Evolutionary conservation across 2,113 vertebrate genomes (phyloP), one percentile per base, ranked within the genome.

Genomic region (Craseonycteris thonglongyai): DNA sequence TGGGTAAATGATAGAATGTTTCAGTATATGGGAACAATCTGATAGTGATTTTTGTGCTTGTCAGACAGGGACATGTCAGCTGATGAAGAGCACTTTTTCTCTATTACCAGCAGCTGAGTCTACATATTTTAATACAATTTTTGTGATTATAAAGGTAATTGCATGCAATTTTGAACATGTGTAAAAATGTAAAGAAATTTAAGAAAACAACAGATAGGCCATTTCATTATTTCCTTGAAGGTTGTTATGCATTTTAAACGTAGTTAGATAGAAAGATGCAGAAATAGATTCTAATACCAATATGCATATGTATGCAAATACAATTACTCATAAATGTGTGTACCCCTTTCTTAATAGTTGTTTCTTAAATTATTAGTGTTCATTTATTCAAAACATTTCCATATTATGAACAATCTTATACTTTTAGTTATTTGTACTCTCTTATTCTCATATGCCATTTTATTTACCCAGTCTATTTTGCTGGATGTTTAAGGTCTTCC

Each of bases 141-240:
- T 68, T 95, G 22, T 65, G 54, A 79, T 79, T 90, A 35, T 79
- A 75, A 68, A 61, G 63, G 72, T 92, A 90, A 84, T 91, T 79
- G 69, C 87, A 28, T 87, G 14, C 9, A 66, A 88, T 30, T 92
- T 75, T 87, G 14, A 69, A 90, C 47, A 51, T 28, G 5, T 74
- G 5, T 47, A 49, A 71, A 92, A 71, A 3, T 78, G 18, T 35
- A 76, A 84, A 93, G 16, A 58, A 89, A 90, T 47, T 40, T 45
- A 28, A 72, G n/a, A n/a, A n/a, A 88, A 58, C n/a, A 85, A 69
- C 1, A 35, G 18, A 68, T 1, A n/a, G 59, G 19, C 11, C 6
- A 80, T 33, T 33, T 82, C 51, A 54, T 75, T 76, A 63, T 58
- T 26, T 58, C 24, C 54, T 74, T 75, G 7, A 92, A 51, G 45